Base-by-base conservation (phyloP, 2,888 invertebrate genomes). In the Bruchidius siliquastri region DNA sequence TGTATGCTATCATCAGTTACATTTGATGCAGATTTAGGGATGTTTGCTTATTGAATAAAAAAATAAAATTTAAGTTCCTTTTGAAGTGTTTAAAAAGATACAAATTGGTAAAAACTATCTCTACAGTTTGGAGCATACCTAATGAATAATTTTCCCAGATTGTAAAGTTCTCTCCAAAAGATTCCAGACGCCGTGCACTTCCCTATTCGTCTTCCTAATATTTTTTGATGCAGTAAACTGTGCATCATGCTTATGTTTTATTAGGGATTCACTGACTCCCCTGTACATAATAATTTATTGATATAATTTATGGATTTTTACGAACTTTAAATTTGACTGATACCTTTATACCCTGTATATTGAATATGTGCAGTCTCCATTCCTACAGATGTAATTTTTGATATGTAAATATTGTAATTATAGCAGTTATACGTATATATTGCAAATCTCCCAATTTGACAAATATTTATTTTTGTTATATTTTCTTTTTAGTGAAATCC, bases 381-480 rank as follows among this genome's bases (percentile, higher is more conserved):
- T n/a, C 69, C 69, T 69, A 18, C 20, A 69, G 26, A 0, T 69
- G 22, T 26, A 26, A 26, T 69, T 69, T 69, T 26, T 69, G 22
- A 69, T 26, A 20, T 69, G 69, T 69, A 69, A 69, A 69, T 69
- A 69, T 20, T 69, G 69, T 26, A 26, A 26, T 69, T 49, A 49
- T 49, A 49, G 18, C 18, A 6, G 49, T 49, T 49, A 1, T 49
- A 49, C 18, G 49, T 4, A 18, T 49, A 49, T 49, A 49, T 49
- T 8, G 49, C 49, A 18, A 49, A 49, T 13, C 49, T 49, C 49
- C 49, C 49, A 49, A 49, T 49, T 49, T 49, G 49, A 13, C 26
- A 69, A 69, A 69, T 69, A 69, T 69, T 69, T 69, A 69, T 69
- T 69, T 69, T 69, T 69, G 69, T 69, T 26, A 26, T 69, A 69